Percentiles rank a stretch among this genome's conserved stretches.
phyloP scores from a whole-genome alignment of 1,140 invertebrate genomes.

The Hyles vespertilio region DNA sequence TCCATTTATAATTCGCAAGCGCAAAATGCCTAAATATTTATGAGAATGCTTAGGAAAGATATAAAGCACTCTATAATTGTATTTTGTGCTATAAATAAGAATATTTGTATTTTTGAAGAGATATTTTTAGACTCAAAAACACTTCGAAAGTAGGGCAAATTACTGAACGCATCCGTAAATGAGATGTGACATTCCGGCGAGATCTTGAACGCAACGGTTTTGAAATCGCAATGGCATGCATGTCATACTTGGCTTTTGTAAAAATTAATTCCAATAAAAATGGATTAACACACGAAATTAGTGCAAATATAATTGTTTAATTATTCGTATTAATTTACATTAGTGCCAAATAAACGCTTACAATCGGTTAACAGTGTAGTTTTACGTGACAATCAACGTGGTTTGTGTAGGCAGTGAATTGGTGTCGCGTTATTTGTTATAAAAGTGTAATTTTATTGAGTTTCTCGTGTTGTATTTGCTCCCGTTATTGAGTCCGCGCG shows the following conservation, averaged over 20 bases:
- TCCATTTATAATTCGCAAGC: too few species aligned
- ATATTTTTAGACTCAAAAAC: too few species aligned
- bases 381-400: slow-evolving; percentile 34
- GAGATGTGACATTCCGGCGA: slow-evolving; percentile 37
- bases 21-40: too few species aligned
- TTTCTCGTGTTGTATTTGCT: slow-evolving; percentile 28
- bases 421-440: slow-evolving; percentile 45
- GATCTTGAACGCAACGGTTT: slow-evolving; percentile 59
- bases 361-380: slow-evolving; percentile 25
- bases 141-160: not conserved
- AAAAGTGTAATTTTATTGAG: slow-evolving; percentile 36
- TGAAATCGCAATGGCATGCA: slow-evolving; percentile 68
- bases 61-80: too few species aligned
- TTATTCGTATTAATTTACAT: slow-evolving; percentile 26
- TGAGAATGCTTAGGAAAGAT: too few species aligned
- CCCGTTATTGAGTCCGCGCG: slow-evolving; percentile 28
- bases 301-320: slow-evolving; percentile 24
- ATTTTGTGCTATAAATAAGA: too few species aligned
- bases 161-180: slow-evolving; percentile 37
- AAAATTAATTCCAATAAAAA: slow-evolving; percentile 51
- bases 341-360: slow-evolving; percentile 38
- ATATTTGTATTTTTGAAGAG: too few species aligned
- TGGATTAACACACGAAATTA: slow-evolving; percentile 43
- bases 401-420: slow-evolving; percentile 63
- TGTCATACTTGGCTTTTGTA: slow-evolving; percentile 61